Conservation (phyloP, 2,888 invertebrate genomes). For the Drosophila putrida region DNA sequence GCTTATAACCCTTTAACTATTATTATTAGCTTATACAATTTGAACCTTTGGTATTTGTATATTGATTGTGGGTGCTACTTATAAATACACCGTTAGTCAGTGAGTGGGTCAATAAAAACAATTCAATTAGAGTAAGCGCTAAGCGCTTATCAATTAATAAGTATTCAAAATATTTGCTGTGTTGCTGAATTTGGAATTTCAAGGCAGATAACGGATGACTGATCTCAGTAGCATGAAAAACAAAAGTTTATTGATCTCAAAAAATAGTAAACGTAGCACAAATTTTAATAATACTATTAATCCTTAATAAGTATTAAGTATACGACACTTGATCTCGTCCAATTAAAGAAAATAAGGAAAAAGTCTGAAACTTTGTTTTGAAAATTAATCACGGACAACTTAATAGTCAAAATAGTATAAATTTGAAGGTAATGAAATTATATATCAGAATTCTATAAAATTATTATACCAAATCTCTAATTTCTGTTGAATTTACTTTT, state of each 20-base stretch:
- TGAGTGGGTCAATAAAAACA: background rate
- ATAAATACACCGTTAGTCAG: background rate
- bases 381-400: no score
- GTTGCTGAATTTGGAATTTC: background rate
- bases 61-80: background rate
- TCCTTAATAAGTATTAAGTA: background rate
- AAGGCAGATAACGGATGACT: background rate
- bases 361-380: no score
- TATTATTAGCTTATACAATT: background rate
- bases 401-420: no score
- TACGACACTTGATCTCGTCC: background rate
- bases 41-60: background rate
- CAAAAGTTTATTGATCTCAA: conserved; percentile 19
- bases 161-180: background rate
- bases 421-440: no score
- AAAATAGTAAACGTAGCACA: background rate
- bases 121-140: background rate
- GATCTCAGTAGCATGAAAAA: background rate
- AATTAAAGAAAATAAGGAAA: no score
- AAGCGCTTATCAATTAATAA: background rate
- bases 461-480: background rate
- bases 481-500: background rate
- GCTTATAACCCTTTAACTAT: no score
- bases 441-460: no score
- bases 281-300: background rate